These are phyloP conservation scores for Hemicordylus capensis DNA, from an alignment of 2,113 vertebrate genomes.

Conservation along the genomic window DNA sequence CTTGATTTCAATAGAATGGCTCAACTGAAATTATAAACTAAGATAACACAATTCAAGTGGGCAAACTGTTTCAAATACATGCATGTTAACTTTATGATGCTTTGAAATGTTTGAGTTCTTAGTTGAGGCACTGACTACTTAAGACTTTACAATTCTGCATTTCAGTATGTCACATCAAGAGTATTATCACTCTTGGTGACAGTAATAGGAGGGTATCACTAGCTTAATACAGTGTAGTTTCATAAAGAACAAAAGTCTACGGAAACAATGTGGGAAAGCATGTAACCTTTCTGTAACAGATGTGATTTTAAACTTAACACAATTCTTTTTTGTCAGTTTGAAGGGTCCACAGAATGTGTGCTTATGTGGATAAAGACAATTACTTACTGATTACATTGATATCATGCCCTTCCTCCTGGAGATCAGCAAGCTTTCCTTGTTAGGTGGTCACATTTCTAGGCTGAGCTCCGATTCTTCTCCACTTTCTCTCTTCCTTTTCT, in stretches of 20 bases:
- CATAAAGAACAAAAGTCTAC: constrained; percentile 61
- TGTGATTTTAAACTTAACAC: not conserved
- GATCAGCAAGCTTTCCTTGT: too few relatives aligned
- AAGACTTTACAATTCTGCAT: constrained; percentile 39
- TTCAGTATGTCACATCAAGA: constrained; percentile 50
- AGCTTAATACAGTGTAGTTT: constrained; percentile 55
- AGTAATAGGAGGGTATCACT: constrained; percentile 18
- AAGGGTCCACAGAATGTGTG: not conserved
- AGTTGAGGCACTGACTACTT: constrained; percentile 45
- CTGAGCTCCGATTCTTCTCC: too few relatives aligned
- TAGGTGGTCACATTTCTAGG: too few relatives aligned
- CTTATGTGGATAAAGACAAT: not conserved
- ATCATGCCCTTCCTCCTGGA: too few relatives aligned
- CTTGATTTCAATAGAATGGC: constrained; percentile 55
- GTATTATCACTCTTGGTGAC: constrained; percentile 44
- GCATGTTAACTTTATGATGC: constrained; percentile 64
- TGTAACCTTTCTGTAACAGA: constrained; percentile 11
- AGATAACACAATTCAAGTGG: constrained; percentile 34
- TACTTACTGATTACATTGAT: too few relatives aligned
- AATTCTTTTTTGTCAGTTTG: not conserved
- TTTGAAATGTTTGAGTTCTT: constrained; percentile 50
- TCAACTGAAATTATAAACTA: constrained; percentile 56
- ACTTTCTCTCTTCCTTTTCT: too few relatives aligned
- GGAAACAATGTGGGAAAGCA: constrained; percentile 47
- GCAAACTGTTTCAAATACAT: constrained; percentile 45